These are phyloP conservation scores for Myotis daubentonii DNA, from an alignment of 2,797 vertebrate genomes.

Conservation along the genomic window DNA sequence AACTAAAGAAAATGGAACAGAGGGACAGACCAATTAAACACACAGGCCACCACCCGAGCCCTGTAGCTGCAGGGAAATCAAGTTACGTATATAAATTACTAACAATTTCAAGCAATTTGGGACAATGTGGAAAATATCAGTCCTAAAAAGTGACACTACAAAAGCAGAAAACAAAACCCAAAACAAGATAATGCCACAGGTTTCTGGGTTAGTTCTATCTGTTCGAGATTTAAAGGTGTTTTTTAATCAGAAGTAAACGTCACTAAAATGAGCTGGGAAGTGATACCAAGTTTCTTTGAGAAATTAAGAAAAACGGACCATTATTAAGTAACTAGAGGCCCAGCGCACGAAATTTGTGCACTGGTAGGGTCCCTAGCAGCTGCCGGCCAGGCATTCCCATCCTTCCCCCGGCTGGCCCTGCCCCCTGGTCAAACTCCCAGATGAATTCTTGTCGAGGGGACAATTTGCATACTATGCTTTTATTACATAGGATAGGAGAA, in stretches of 20 bases:
- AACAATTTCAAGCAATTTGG: not conserved
- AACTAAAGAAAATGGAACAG: not conserved
- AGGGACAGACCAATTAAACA: too few relatives aligned
- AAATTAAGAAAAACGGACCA: not conserved
- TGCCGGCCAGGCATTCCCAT: too few relatives aligned
- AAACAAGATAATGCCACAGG: rapidly evolving
- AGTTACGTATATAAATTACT: rapidly evolving
- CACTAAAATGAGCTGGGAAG: not conserved
- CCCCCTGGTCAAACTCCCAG: too few relatives aligned
- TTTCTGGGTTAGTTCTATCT: not conserved
- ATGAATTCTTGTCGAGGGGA: too few relatives aligned
- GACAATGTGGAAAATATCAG: not conserved
- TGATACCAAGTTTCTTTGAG: not conserved
- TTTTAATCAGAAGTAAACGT: not conserved
- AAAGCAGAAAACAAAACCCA: not conserved
- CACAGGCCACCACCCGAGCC: not conserved
- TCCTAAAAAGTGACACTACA: not conserved
- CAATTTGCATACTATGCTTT: too few relatives aligned
- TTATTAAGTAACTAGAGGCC: too few relatives aligned
- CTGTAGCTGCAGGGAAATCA: not conserved
- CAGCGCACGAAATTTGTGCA: too few relatives aligned
- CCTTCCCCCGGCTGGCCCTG: too few relatives aligned
- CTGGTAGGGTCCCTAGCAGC: too few relatives aligned
- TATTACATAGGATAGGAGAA: too few relatives aligned
- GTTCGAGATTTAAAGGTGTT: not conserved